These are phyloP conservation scores for Progne subis DNA, from an alignment of 2,113 vertebrate genomes.

Conservation along the genomic window DNA sequence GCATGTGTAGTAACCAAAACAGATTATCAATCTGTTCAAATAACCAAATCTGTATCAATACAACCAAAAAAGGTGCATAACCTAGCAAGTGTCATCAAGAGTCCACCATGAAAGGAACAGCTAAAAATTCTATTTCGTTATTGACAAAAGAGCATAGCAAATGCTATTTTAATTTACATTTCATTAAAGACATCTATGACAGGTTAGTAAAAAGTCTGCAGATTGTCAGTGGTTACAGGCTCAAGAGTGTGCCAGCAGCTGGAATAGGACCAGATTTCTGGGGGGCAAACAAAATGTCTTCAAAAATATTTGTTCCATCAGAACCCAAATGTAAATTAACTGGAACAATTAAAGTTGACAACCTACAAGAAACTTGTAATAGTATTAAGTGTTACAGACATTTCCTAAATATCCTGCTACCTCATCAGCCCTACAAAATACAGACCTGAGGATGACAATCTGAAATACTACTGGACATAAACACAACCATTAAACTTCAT, in stretches of 20 bases:
- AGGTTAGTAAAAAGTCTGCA: background rate
- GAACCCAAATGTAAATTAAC: background rate
- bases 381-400: background rate
- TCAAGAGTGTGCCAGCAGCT: background rate
- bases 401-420: background rate
- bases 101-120: background rate
- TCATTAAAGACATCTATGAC: background rate
- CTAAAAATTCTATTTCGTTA: background rate
- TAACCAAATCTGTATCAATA: background rate
- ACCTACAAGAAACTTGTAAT: background rate
- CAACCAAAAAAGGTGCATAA: background rate
- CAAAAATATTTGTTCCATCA: background rate
- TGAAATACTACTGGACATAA: background rate
- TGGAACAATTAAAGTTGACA: slow-evolving; percentile 1
- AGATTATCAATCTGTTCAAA: background rate
- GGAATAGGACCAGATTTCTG: background rate
- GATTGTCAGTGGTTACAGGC: background rate
- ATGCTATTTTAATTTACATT: background rate
- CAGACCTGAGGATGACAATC: background rate
- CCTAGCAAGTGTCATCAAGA: background rate
- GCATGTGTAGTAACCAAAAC: background rate
- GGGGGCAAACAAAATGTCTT: background rate
- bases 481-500: background rate
- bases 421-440: background rate
- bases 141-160: background rate